A percentile compares a stretch with the other conserved stretches of the same genome.
Conservation (phyloP, 1,140 invertebrate genomes). For the Parapsyche elsis region DNA sequence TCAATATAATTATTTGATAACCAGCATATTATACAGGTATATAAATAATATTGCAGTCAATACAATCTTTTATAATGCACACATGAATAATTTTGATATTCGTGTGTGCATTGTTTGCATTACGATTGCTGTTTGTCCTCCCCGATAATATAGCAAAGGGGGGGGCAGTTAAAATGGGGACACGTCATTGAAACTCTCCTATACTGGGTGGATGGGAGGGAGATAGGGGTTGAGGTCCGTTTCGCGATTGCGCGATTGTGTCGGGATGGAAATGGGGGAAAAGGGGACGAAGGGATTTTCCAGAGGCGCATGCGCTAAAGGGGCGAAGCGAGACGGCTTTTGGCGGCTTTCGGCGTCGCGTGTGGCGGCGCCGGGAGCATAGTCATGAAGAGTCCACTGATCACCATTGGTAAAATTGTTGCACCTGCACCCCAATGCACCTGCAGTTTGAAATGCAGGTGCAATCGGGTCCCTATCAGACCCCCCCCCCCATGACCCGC, state of each 20-base stretch:
- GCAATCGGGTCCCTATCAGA: background rate
- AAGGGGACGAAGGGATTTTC: too few relatives aligned
- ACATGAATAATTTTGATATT: background rate
- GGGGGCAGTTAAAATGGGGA: background rate
- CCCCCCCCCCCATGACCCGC: background rate
- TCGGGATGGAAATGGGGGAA: background rate
- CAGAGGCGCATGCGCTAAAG: background rate
- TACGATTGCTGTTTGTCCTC: too few relatives aligned
- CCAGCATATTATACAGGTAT: too few relatives aligned
- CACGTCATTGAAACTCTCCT: background rate
- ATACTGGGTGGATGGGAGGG: background rate
- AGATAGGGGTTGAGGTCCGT: background rate
- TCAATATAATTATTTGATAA: too few relatives aligned
- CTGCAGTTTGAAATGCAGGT: background rate
- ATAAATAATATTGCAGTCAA: too few relatives aligned
- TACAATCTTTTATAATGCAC: too few relatives aligned
- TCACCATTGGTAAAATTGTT: background rate
- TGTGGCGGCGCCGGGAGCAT: background rate
- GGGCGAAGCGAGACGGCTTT: background rate
- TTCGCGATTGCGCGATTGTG: background rate
- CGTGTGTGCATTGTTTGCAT: background rate
- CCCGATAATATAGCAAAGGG: too few relatives aligned
- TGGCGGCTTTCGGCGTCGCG: conserved; percentile 7
- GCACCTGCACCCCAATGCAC: background rate
- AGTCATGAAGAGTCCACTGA: conserved; percentile 24